Conservation (phyloP, 1,140 invertebrate species). For the Leguminivora glycinivorella region DNA sequence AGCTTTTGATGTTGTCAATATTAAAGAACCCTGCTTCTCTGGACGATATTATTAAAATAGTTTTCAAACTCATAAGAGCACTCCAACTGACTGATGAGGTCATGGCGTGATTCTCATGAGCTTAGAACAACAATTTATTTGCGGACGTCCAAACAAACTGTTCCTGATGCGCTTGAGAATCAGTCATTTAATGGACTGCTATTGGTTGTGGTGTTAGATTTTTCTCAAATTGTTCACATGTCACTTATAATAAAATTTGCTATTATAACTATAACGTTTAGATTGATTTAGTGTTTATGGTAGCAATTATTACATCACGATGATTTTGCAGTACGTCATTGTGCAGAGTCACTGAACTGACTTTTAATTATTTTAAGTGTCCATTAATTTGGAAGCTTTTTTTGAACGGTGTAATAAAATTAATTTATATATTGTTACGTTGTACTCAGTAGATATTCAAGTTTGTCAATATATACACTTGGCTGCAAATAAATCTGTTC, state of each 20-base stretch:
- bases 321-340: constrained; percentile 34
- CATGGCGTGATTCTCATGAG: constrained; percentile 40
- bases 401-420: constrained; percentile 31
- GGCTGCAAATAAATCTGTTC: not conserved
- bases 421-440: constrained; percentile 40
- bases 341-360: constrained; percentile 47
- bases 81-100: constrained; percentile 45
- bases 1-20: not conserved
- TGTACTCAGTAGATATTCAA: constrained; percentile 31
- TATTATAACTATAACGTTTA: constrained; percentile 37
- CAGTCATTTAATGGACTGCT: not conserved
- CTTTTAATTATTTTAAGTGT: constrained; percentile 52
- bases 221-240: constrained; percentile 40
- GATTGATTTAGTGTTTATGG: constrained; percentile 43
- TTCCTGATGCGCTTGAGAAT: not conserved
- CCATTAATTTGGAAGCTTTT: constrained; percentile 51
- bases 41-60: not conserved
- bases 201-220: constrained; percentile 33
- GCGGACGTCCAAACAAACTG: constrained; percentile 34
- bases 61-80: constrained; percentile 36
- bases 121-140: constrained; percentile 37
- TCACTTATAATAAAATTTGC: constrained; percentile 38
- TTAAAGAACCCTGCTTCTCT: constrained; percentile 1
- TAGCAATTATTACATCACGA: constrained; percentile 31
- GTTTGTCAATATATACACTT: constrained; percentile 4